These are phyloP conservation scores for Equus quagga DNA, from an alignment of 2,113 vertebrate genomes.

Conservation along the genomic window DNA sequence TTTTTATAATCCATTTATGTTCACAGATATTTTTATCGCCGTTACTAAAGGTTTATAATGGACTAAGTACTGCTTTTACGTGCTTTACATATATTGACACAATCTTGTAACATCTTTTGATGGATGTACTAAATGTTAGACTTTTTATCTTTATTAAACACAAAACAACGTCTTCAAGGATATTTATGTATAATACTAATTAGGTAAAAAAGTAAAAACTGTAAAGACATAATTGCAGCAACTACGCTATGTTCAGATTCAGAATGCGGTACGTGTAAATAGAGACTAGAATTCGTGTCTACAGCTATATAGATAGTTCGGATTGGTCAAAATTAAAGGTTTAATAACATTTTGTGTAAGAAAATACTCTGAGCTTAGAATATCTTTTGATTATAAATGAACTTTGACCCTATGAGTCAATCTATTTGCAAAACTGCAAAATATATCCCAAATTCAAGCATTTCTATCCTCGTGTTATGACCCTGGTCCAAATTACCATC, in stretches of 20 bases:
- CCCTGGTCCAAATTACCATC: background rate
- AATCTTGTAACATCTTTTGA: background rate
- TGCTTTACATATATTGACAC: background rate
- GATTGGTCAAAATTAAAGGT: background rate
- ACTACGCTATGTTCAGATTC: background rate
- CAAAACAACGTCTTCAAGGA: background rate
- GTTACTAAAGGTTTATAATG: constrained; percentile 14
- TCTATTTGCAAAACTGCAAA: background rate
- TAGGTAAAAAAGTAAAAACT: background rate
- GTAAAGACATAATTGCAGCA: background rate
- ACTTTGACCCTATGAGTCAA: background rate
- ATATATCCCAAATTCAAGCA: background rate
- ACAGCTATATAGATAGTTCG: background rate
- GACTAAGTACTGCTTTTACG: background rate
- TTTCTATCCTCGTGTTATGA: background rate
- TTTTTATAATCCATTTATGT: constrained; percentile 25
- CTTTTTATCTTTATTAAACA: constrained; percentile 6
- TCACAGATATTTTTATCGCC: background rate
- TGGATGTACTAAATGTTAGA: background rate
- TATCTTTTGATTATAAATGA: constrained; percentile 24
- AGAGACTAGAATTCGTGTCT: background rate
- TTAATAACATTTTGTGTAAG: background rate
- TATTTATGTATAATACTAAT: background rate
- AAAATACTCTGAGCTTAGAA: background rate
- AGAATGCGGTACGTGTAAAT: background rate